Conservation (phyloP, 1,140 invertebrate genomes). For the Heterodera carotae region DNA sequence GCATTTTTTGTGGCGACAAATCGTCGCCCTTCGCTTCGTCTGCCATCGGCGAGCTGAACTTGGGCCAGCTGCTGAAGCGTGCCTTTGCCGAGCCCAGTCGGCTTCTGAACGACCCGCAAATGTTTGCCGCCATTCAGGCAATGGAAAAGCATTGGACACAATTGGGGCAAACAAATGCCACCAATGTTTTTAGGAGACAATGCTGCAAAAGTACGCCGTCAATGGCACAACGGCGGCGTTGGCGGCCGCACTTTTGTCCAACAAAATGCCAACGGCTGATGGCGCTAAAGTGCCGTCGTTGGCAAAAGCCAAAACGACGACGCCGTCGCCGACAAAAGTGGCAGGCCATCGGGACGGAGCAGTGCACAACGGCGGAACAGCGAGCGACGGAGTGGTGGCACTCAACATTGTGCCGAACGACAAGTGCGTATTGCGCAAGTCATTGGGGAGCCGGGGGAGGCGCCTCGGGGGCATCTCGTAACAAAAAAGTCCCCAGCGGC, state of each 20-base stretch:
- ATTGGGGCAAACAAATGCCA: background rate
- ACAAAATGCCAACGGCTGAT: background rate
- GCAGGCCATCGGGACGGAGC: background rate
- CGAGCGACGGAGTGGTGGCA: constrained; percentile 20
- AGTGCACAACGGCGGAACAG: background rate
- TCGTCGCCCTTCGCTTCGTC: background rate
- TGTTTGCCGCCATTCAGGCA: background rate
- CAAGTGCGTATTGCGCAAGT: background rate
- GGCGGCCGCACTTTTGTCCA: constrained; percentile 4
- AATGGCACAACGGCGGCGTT: background rate
- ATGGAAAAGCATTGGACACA: background rate
- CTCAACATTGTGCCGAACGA: constrained; percentile 25
- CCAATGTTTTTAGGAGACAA: background rate
- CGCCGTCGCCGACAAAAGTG: background rate
- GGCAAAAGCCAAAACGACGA: background rate
- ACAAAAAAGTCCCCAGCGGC: no score
- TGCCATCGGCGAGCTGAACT: constrained; percentile 9
- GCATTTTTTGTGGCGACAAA: background rate
- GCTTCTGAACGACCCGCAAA: constrained; percentile 5
- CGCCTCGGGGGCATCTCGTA: constrained; percentile 11
- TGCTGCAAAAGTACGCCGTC: constrained; percentile 10
- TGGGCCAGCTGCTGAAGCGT: constrained; percentile 8
- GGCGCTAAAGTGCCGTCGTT: background rate
- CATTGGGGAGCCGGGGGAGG: background rate
- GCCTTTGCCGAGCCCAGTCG: background rate